Evolutionary conservation across 2,113 vertebrate genomes (phyloP).

Genomic region (Plestiodon gilberti): DNA sequence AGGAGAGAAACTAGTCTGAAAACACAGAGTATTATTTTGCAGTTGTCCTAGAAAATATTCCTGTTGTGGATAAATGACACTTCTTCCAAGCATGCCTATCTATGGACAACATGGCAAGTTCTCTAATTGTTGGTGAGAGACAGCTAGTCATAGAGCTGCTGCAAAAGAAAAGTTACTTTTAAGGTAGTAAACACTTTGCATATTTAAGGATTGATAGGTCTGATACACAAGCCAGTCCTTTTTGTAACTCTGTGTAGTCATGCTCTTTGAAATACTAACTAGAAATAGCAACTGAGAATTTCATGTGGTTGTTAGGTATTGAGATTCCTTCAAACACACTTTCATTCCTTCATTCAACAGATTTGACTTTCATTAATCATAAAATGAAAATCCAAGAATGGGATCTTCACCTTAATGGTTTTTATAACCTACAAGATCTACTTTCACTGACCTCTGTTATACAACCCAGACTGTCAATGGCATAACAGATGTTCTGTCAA

Average conservation of each 20-base stretch:
- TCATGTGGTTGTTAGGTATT: neutral
- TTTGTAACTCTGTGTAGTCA: neutral
- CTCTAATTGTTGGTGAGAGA: neutral
- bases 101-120: neutral
- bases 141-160: neutral
- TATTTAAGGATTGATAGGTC: neutral
- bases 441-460: neutral
- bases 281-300: neutral
- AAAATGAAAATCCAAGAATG: slow-evolving; percentile 1
- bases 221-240: neutral
- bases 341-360: neutral
- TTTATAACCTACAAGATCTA: neutral
- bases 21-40: neutral
- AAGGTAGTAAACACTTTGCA: neutral
- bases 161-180: neutral
- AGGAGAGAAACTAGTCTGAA: neutral
- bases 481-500: neutral
- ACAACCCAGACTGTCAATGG: neutral
- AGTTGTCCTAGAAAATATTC: neutral
- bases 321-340: rapidly evolving
- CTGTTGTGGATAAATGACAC: neutral
- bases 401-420: neutral
- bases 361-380: neutral
- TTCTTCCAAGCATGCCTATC: neutral
- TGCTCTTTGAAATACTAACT: neutral